Evolutionary conservation across 1,140 invertebrate genomes (phyloP), one percentile per base, ranked within the genome.

Genomic region (Ceratoteleas bidentatus): DNA sequence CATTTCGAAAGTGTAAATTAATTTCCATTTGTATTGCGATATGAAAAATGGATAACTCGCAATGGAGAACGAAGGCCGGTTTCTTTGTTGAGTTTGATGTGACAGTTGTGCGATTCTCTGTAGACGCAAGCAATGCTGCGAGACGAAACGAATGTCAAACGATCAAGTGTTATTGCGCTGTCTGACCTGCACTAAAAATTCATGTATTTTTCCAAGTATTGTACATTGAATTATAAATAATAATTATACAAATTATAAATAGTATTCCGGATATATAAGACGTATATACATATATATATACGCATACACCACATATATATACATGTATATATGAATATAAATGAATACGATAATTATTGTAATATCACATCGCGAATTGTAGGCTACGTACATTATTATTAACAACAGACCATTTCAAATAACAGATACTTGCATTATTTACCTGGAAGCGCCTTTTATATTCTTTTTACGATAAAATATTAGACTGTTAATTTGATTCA

Each of bases 121-220:
- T 64, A 64, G 50, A 54, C 16, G 58, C 16, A 52, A 52, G 50
- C 49, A 66, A 57, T 52, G 34, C 32, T 15, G 43, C 10, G 50
- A 69, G 34, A 38, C 24, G 24, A 38, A 64, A 11, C 15, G 64
- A 58, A 75, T 78, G 60, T 72, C 61, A 45, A 56, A 69, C 58
- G 72, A 69, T 62, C 54, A 79, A 79, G 74, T 83, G 60, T 78
- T 77, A 83, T 77, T 69, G 77, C 76, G 83, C 84, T 88, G 85
- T 90, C 85, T 87, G 78, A 88, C 70, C 76, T 89, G 86, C 84
- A 90, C 85, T 87, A 86, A 87, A 87, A 88, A 86, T 87, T 88
- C 77, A 87, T 88, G 87, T 88, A 90, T 90, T 89, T 90, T 90
- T 90, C 83, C 87, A 90, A 88, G 80, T 87, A 87, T 86, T 89